These are phyloP conservation scores for Caradrina clavipalpis DNA, from an alignment of 2,888 invertebrate genomes.

Conservation along the genomic window DNA sequence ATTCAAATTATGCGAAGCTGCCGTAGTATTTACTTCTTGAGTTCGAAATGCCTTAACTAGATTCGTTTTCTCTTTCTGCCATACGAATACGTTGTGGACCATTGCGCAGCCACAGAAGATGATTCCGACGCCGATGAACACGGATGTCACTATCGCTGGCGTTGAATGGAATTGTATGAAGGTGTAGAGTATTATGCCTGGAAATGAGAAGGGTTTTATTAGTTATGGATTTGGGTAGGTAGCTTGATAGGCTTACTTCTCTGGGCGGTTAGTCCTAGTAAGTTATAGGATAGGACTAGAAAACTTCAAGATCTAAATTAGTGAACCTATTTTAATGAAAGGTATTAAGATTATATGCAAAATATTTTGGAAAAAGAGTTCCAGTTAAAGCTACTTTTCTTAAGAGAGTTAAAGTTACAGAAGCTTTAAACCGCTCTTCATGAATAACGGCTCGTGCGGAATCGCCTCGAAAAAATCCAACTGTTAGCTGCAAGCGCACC, in stretches of 20 bases:
- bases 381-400: no score
- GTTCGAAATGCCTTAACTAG: constrained; percentile 92
- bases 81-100: constrained; percentile 98
- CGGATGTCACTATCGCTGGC: constrained; percentile 97
- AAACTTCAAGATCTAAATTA: no score
- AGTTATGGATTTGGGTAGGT: background rate
- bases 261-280: background rate
- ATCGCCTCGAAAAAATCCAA: no score
- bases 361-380: no score
- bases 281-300: background rate
- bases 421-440: no score
- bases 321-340: no score
- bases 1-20: constrained; percentile 74
- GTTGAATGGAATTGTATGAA: constrained; percentile 98
- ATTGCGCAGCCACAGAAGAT: constrained; percentile 98
- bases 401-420: no score
- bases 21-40: constrained; percentile 78
- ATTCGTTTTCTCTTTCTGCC: constrained; percentile 97
- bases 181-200: constrained; percentile 97
- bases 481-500: no score
- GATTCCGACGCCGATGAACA: constrained; percentile 97
- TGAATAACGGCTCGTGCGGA: no score
- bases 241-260: background rate
- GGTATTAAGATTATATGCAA: no score
- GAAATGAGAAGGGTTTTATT: constrained; percentile 68